A percentile compares a stretch with the other conserved stretches of the same genome.
Conservation (phyloP, 64 coral and sea anemone species). For the Exaiptasia diaphana region DNA sequence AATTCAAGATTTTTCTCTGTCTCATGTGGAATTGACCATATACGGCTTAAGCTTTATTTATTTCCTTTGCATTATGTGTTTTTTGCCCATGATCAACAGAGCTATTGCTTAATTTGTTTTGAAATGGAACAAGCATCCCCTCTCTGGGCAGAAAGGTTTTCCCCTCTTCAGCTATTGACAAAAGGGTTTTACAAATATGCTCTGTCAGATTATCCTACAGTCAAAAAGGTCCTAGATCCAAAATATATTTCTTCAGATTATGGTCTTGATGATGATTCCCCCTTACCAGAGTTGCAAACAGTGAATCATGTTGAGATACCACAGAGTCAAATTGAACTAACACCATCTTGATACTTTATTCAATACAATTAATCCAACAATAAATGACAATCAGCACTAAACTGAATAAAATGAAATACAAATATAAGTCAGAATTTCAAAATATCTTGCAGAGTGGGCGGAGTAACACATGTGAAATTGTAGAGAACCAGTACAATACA, state of each 20-base stretch:
- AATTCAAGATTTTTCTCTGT: too few species aligned
- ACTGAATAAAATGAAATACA: background rate
- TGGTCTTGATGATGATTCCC: slow-evolving; percentile 47
- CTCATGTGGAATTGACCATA: too few species aligned
- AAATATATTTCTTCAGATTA: slow-evolving; percentile 22
- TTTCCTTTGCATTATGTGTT: slow-evolving; percentile 27
- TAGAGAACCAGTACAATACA: too few species aligned
- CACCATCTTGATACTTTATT: slow-evolving; percentile 1
- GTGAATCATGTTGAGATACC: slow-evolving; percentile 52
- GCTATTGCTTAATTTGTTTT: slow-evolving; percentile 6
- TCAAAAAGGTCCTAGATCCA: slow-evolving; percentile 39
- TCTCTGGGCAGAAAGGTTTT: background rate
- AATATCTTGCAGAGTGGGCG: too few species aligned
- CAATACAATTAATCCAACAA: slow-evolving; percentile 19
- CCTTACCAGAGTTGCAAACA: slow-evolving; percentile 36
- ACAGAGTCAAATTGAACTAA: slow-evolving; percentile 16
- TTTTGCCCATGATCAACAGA: slow-evolving; percentile 2
- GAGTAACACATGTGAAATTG: too few species aligned
- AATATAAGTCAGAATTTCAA: too few species aligned
- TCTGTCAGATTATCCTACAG: slow-evolving; percentile 3
- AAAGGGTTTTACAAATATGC: slow-evolving; percentile 43
- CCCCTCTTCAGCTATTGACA: slow-evolving; percentile 50
- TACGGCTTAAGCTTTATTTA: slow-evolving; percentile 35
- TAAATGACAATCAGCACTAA: slow-evolving; percentile 39
- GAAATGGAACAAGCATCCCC: slow-evolving; percentile 51